phyloP scores from a whole-genome alignment of 2,888 invertebrate species.

The Idaea aversata region DNA sequence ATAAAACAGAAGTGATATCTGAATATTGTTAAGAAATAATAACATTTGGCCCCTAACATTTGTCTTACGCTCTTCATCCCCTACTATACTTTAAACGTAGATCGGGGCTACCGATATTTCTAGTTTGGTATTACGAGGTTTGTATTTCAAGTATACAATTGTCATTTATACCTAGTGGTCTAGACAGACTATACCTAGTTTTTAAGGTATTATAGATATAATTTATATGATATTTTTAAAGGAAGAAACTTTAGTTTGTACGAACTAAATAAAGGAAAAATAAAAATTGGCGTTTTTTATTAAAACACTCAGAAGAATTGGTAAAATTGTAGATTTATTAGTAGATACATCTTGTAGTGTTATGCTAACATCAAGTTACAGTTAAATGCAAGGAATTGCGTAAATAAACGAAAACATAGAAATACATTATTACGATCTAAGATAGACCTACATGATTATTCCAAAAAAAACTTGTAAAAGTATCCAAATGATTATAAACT shows the following conservation, averaged over 20 bases:
- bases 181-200: constrained; percentile 1
- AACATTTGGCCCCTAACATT: not conserved
- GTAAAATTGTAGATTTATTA: not conserved
- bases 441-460: too few species aligned
- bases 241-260: constrained; percentile 5
- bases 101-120: not conserved
- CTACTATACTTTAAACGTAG: not conserved
- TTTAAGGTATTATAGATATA: constrained; percentile 12
- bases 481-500: too few species aligned
- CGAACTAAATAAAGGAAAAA: not conserved
- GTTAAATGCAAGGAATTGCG: not conserved
- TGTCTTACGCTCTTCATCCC: not conserved
- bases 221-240: constrained; percentile 8
- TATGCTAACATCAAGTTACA: not conserved
- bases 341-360: not conserved
- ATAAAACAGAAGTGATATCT: too few species aligned
- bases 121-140: constrained; percentile 2
- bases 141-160: constrained; percentile 5
- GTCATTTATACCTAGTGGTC: constrained; percentile 1
- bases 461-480: too few species aligned
- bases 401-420: not conserved
- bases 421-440: not conserved
- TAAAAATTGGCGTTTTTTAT: not conserved
- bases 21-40: too few species aligned
- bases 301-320: not conserved